Evolutionary conservation across 2,888 invertebrate genomes (phyloP), one percentile per base, ranked within the genome.

Genomic region (Oxytorus armatus): DNA sequence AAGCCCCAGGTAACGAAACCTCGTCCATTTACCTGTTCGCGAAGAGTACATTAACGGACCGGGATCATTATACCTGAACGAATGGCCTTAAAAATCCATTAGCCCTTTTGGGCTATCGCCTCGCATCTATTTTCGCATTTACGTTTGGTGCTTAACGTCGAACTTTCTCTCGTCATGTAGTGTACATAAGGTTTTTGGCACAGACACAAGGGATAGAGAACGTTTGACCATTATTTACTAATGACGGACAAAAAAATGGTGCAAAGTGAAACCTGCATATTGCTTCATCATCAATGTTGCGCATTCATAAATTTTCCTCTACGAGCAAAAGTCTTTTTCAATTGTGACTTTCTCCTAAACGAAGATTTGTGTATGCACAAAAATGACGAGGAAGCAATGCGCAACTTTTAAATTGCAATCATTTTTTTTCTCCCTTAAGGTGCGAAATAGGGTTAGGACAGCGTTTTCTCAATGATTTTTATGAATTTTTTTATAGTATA

Each of bases 1-100:
- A 44, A 10, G 39, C n/a, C 36, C 8, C 70, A 75, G 66, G 77
- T 77, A 65, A 39, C 39, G 59, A 73, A 73, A 59, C 66, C 66
- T 65, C 53, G 53, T 36, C 61, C 44, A 23, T 68, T 73, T 53
- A 25, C 47, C 73, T 33, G 53, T 16, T 10, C 25, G 11, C 18
- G 29, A 59, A 42, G 18, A 10, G 29, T 47, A 29, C 66, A 53
- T 63, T 49, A 61, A 42, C 36, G 25, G 5, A 10, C 66, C 29
- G 39, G 49, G 61, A 16, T 76, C 66, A 72, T 72, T 65, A 76
- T 49, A 53, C 74, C 47, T 23, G 18, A 39, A 21, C 5, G 42
- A 36, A 63, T 44, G 44, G 59, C 8, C 39, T 2, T 42, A 47
- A 55, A 53, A 57, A 23, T 57, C 8, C 79, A 76, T 79, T 72